Evolutionary conservation across 35 echinoderm and acorn worm genomes (phyloP), one percentile per base, ranked within the genome.

Genomic region (Holothuria glaberrima): DNA sequence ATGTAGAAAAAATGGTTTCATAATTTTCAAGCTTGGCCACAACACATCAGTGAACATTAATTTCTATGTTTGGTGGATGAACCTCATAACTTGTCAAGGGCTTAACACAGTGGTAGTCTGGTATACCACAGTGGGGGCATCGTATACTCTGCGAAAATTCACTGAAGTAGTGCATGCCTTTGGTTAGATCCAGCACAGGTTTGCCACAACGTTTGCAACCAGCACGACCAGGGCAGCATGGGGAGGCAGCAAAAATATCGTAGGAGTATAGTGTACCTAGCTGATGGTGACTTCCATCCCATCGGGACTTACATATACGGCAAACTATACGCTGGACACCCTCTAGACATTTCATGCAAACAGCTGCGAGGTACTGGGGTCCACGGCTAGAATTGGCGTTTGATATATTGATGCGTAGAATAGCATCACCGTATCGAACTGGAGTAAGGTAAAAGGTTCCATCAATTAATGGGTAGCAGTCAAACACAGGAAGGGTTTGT

Each of bases 261-360:
- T 99, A 99, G 31, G 93, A 94, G 89, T 99, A 99, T 22, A 99
- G 75, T 13, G 97, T 99, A 28, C 97, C 97, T 33, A 99, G 93
- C 81, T 99, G 97, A 72, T 99, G 91, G 78, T 99, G 97, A 48
- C 97, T 99, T 6, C 97, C 97, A 88, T 99, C 97, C 97, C 97
- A 99, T n/a, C 91, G 97, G 5, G 97, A 92, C 61, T 99, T 95
- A 81, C 97, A 99, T 86, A 91, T 95, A 82, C 93, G 93, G 65
- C 97, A 99, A 20, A 99, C 84, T 25, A 99, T 95, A 57, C 88
- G 86, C 38, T 99, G 93, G 5, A 93, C 97, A 48, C 97, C 97
- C 71, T 94, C 97, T 59, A 99, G 72, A 82, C 97, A 99, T 74
- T 95, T 80, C 93, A 99, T 94, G 77, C 97, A 99, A 21, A 99